Evolutionary conservation across 2,113 vertebrate genomes (phyloP).

Genomic region (Ochotona princeps): DNA sequence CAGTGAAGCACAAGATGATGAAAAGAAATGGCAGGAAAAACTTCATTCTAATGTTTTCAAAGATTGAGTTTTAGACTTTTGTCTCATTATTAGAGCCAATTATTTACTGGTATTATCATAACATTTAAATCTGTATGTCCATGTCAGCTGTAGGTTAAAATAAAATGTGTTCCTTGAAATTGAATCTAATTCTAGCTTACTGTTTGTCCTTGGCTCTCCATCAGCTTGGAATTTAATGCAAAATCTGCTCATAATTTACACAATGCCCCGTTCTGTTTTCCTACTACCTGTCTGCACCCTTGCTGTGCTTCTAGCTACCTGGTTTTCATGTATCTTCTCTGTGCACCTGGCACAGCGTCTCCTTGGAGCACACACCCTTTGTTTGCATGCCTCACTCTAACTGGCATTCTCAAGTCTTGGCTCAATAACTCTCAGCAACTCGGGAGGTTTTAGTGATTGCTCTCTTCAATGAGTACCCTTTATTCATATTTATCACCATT

Average conservation of each 20-base stretch:
- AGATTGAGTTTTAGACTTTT: background rate
- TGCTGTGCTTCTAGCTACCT: background rate
- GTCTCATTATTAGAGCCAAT: slow-evolving; percentile 21
- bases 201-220: background rate
- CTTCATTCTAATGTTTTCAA: slow-evolving; percentile 15
- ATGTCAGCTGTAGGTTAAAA: background rate
- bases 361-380: fast-evolving
- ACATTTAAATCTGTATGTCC: background rate
- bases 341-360: background rate
- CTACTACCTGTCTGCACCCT: fast-evolving
- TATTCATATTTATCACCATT: background rate
- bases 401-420: background rate
- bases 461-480: background rate
- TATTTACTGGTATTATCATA: background rate
- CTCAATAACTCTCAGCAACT: background rate
- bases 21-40: background rate
- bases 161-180: background rate
- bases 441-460: background rate
- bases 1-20: background rate
- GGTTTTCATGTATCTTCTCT: background rate
- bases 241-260: fast-evolving
- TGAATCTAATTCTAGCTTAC: background rate
- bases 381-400: background rate
- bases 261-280: background rate
- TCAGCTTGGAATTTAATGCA: background rate